Conservation (phyloP, 2,888 invertebrate genomes). For the Holacanthella duospinosa region DNA sequence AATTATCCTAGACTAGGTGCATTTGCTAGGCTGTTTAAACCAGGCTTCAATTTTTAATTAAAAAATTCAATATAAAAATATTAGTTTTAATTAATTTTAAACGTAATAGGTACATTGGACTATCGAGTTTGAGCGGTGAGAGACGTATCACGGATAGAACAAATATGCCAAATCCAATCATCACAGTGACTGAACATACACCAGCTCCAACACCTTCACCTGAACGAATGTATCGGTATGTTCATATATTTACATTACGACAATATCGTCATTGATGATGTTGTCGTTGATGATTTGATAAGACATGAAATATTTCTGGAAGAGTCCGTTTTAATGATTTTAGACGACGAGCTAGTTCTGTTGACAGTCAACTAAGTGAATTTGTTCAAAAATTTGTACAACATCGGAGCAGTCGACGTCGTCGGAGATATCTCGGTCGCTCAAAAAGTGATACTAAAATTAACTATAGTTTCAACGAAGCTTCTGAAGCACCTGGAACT, state of each 20-base stretch:
- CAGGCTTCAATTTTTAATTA: too few relatives aligned
- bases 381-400: constrained; percentile 45
- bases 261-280: too few relatives aligned
- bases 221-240: constrained; percentile 45
- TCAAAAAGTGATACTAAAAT: constrained; percentile 90
- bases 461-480: constrained; percentile 72
- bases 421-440: constrained; percentile 59
- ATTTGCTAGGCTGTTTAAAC: too few relatives aligned
- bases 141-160: constrained; percentile 40
- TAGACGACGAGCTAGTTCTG: constrained; percentile 47
- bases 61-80: too few relatives aligned
- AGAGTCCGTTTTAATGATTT: too few relatives aligned
- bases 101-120: constrained; percentile 66
- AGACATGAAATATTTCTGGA: too few relatives aligned
- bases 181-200: constrained; percentile 92
- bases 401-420: constrained; percentile 42
- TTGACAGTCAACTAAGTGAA: constrained; percentile 72
- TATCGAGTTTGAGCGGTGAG: constrained; percentile 51
- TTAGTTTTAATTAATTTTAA: too few relatives aligned
- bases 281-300: too few relatives aligned
- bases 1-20: too few relatives aligned
- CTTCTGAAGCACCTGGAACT: constrained; percentile 79
- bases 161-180: constrained; percentile 75
- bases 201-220: constrained; percentile 69
- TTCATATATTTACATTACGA: constrained; percentile 46